phyloP scores from a whole-genome alignment of 2,888 invertebrate genomes.

The Salticus scenicus region DNA sequence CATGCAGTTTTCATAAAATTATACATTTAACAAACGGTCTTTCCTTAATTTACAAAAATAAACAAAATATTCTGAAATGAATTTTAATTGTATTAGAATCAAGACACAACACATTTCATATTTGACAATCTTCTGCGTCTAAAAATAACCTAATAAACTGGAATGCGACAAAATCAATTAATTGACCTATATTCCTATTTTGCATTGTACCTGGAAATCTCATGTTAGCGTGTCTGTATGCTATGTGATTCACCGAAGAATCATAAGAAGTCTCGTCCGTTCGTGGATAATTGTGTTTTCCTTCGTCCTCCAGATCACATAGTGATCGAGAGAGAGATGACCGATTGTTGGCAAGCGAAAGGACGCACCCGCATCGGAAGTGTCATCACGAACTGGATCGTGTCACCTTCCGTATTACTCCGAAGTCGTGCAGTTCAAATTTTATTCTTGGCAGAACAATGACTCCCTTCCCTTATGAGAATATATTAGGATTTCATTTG shows the following conservation, averaged over 20 bases:
- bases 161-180: no score
- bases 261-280: neutral
- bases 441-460: neutral
- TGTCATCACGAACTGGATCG: neutral
- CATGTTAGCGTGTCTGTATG: neutral
- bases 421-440: neutral
- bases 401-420: neutral
- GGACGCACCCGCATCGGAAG: constrained; percentile 9
- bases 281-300: neutral
- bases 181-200: neutral
- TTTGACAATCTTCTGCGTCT: no score
- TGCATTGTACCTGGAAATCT: neutral
- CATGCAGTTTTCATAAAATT: no score
- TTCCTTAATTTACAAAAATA: no score
- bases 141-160: no score
- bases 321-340: neutral
- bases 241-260: neutral
- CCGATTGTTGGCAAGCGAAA: neutral
- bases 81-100: no score
- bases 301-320: neutral
- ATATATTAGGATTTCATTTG: no score
- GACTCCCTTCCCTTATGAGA: neutral
- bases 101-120: no score
- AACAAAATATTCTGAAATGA: no score
- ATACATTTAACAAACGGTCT: no score